Base-by-base conservation (phyloP, 2,113 vertebrate species). In the Bubalus kerabau region DNA sequence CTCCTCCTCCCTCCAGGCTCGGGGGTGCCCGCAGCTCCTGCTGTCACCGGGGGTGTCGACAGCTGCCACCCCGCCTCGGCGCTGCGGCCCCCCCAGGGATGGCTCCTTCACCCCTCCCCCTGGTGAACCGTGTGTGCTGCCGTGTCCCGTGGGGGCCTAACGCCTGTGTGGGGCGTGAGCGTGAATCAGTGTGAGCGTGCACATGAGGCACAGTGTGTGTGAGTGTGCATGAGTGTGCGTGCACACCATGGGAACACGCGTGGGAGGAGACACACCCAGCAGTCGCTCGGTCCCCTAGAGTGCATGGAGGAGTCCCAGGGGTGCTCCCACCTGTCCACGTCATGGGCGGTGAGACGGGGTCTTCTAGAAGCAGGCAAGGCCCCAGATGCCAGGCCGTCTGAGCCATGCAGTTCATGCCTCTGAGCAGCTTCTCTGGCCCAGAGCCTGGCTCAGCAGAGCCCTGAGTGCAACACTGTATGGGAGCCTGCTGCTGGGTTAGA, bases 41-140 rank as follows among this genome's bases (percentile, higher is more conserved):
- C 11, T 7, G 11, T 6, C 71, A 14, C 36, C 6, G 11, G 23
- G 21, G 12, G 36, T 1, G 12, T 14, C 0, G 21, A 3, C 36
- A 26, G 71, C 71, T 26, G 71, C 71, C 3, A 21, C 36, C 11
- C 71, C 13, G 23, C 71, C 71, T 36, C 71, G 6, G 67, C 67
- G 0, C 19, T 40, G 12, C 6, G 12, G 71, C 36, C 71, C 6
- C 10, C 71, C 36, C 36, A 7, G 36, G 23, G 71, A 3, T 3
- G 36, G 36, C 14, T 3, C 40, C 71, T 43, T 43, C 21, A 74
- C 12, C 71, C 71, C 36, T 7, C 21, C 71, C 36, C 12, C 21
- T 14, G 71, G 36, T 43, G 40, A 43, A 74, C 71, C 11, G 5
- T 3, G 6, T 24, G 71, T 74, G 23, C 71, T 14, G 71, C 36